A percentile compares a stretch with the other conserved stretches of the same genome.
These are phyloP conservation scores for Creontiades dilutus DNA, from an alignment of 2,888 invertebrate genomes.

Conservation along the genomic window DNA sequence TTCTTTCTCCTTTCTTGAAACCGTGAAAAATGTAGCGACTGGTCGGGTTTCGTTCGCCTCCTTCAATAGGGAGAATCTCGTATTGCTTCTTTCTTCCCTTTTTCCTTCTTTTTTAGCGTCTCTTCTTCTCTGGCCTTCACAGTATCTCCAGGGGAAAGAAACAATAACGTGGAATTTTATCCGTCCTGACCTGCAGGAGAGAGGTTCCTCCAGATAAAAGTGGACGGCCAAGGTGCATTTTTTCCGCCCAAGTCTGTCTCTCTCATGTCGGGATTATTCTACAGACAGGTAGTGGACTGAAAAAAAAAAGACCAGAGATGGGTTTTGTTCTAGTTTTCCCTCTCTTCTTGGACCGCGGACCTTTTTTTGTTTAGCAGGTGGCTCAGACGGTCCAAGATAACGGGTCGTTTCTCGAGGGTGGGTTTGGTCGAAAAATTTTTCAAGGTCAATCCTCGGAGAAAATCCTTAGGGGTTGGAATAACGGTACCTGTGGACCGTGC, in stretches of 20 bases:
- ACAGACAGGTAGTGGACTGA: conserved; percentile 41
- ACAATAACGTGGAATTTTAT: conserved; percentile 60
- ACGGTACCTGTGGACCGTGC: conserved; percentile 55
- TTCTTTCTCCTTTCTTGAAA: background rate
- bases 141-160: conserved; percentile 26
- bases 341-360: background rate
- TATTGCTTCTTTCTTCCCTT: conserved; percentile 36
- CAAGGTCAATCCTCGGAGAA: conserved; percentile 44
- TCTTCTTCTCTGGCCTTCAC: background rate
- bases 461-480: conserved; percentile 41
- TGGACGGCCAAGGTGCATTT: conserved; percentile 6
- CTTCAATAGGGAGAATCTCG: conserved; percentile 35
- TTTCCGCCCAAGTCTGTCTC: conserved; percentile 13
- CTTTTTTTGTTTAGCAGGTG: conserved; percentile 31
- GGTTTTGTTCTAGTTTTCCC: conserved; percentile 49
- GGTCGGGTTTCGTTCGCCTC: background rate
- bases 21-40: conserved; percentile 40
- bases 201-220: conserved; percentile 40
- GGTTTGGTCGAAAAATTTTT: conserved; percentile 45
- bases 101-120: no score
- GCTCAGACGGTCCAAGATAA: conserved; percentile 53
- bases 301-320: background rate
- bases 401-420: conserved; percentile 12
- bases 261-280: conserved; percentile 46
- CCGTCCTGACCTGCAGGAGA: conserved; percentile 38